These are phyloP conservation scores for Pipistrellus nathusii DNA, from an alignment of 2,797 vertebrate species.

Conservation along the genomic window DNA sequence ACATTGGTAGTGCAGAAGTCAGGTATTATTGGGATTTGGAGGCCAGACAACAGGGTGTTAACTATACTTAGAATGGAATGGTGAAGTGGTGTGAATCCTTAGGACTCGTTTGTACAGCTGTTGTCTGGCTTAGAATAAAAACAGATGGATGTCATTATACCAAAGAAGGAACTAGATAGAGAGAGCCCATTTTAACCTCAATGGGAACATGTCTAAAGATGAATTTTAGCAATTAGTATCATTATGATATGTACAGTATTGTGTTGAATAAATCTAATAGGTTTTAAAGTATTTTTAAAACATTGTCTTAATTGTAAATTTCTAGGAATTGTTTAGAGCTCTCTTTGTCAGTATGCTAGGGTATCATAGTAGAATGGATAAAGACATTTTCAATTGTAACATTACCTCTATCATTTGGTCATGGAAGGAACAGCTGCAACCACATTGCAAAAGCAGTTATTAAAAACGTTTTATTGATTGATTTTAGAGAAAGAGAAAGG, in stretches of 20 bases:
- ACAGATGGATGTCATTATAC: not conserved
- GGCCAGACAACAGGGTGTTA: not conserved
- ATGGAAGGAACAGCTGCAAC: not conserved
- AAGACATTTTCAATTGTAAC: slow-evolving; percentile 15
- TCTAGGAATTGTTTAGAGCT: slow-evolving; percentile 19
- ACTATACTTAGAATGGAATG: slow-evolving; percentile 32
- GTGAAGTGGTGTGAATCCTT: not conserved
- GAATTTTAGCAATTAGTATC: slow-evolving; percentile 38
- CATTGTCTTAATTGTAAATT: slow-evolving; percentile 48
- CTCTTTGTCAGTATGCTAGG: slow-evolving; percentile 6
- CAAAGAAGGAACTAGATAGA: not conserved
- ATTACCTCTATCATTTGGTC: not conserved
- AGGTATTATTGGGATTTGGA: not conserved
- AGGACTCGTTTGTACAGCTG: slow-evolving; percentile 5
- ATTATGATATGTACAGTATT: not conserved
- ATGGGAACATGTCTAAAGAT: slow-evolving; percentile 13
- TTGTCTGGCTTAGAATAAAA: slow-evolving; percentile 35
- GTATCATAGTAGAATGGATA: not conserved
- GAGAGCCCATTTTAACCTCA: slow-evolving; percentile 16
- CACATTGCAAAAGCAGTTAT: not conserved
- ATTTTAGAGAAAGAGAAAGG: not conserved
- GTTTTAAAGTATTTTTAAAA: slow-evolving; percentile 62
- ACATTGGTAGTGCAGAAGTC: not conserved
- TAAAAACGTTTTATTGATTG: not conserved
- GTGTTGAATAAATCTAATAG: slow-evolving; percentile 51